These are phyloP conservation scores for Apis florea DNA, from an alignment of 1,140 invertebrate genomes.

Conservation along the genomic window DNA sequence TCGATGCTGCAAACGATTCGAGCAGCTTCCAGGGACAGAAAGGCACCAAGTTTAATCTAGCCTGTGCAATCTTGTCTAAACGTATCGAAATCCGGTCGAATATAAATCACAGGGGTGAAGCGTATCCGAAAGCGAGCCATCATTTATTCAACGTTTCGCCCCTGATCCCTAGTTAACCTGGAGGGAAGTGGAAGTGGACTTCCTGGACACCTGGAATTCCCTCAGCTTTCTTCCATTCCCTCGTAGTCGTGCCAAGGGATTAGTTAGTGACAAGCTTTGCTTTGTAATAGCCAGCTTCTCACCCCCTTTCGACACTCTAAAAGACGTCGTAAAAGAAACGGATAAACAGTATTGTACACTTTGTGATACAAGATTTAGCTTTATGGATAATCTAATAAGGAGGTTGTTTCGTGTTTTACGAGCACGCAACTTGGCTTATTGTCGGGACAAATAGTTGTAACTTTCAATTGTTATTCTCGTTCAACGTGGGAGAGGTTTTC, in stretches of 20 bases:
- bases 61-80: neutral
- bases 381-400: neutral
- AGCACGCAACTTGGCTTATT: neutral
- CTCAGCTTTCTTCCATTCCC: no score
- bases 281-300: no score
- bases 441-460: neutral
- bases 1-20: neutral
- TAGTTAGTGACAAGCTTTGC: no score
- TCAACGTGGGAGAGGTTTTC: no score
- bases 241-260: no score
- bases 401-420: neutral
- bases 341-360: neutral
- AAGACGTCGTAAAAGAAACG: neutral
- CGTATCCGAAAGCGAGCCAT: neutral
- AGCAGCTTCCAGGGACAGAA: neutral
- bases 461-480: no score
- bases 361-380: neutral
- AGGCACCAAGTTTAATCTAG: neutral
- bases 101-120: neutral
- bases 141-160: slow-evolving; percentile 8
- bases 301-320: no score
- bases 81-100: neutral
- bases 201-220: neutral
- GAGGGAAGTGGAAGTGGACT: no score
- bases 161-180: no score